Base-by-base conservation (phyloP, 2,113 vertebrate genomes). In the Rhinogobius similis region DNA sequence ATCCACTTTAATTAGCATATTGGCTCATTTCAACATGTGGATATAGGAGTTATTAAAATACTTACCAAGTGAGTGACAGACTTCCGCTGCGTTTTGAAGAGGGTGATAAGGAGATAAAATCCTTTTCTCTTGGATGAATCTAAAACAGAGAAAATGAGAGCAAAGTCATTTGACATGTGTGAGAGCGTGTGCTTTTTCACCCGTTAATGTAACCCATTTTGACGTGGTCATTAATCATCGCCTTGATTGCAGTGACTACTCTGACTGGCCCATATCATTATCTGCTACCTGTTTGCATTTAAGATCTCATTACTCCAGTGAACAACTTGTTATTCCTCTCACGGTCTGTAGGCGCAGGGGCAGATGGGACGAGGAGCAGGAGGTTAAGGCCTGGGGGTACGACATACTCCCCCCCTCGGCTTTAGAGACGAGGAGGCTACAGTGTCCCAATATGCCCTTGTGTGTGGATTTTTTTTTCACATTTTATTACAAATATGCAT, bases 361-460 rank as follows among this genome's bases (percentile, higher is more conserved):
- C 92, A 92, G 90, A 93, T 92, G 91, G 86, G 82, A 87, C 68
- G 55, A 32, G 32, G 68, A 39, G 36, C 7, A 38, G 67, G 67
- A 67, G 59, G 72, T 67, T 29, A 68, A 72, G 82, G 88, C 82
- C 89, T 83, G 77, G 86, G 89, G 85, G 86, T 82, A 83, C 72
- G 36, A 9, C 79, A 85, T 79, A 89, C 88, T 86, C 69, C 61
- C 78, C 69, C 76, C 76, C 65, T 80, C 74, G 80, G 72, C 83
- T 82, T 63, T 68, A 79, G 65, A 72, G 75, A 77, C 85, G 82
- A 87, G 80, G 86, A 75, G 67, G 66, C 70, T 11, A 48, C 77
- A 70, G 77, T 67, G 65, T 84, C 79, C 76, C 23, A 18, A 14
- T 26, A 55, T 26, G 23, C 23, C 23, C 52, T 55, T 26, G 11